Conservation (phyloP, 2,797 vertebrate genomes). For the Masticophis lateralis region DNA sequence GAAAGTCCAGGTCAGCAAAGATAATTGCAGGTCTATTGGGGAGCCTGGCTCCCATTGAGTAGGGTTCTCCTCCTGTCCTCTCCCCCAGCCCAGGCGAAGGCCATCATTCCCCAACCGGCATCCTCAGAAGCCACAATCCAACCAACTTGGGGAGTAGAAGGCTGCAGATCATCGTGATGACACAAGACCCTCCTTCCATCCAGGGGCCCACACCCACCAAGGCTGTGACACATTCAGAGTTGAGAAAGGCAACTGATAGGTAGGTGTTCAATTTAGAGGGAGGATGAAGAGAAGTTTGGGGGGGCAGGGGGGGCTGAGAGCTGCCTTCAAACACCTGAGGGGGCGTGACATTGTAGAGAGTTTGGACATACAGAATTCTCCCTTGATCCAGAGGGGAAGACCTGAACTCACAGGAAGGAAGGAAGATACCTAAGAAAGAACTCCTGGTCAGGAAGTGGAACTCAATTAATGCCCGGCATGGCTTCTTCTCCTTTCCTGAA, state of each 20-base stretch:
- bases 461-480: not conserved
- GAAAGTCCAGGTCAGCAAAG: not conserved
- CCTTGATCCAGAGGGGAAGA: not conserved
- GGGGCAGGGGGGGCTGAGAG: rapidly evolving
- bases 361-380: not conserved
- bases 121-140: not conserved
- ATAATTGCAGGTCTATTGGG: not conserved
- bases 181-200: not conserved
- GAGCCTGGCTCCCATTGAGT: too few species aligned
- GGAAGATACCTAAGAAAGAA: too few species aligned
- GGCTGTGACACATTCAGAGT: too few species aligned
- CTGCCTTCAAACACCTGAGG: not conserved
- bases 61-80: not conserved
- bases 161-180: not conserved
- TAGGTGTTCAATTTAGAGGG: not conserved
- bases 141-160: not conserved
- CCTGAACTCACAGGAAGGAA: not conserved
- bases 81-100: not conserved
- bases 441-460: not conserved
- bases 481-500: not conserved
- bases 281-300: not conserved
- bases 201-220: not conserved
- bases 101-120: not conserved
- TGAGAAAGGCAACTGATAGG: not conserved
- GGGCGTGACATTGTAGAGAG: not conserved